Percentiles rank a stretch among this genome's conserved stretches.
Conservation (phyloP, 37 sponge, comb jelly and placozoan genomes). For the Corticium candelabrum region DNA sequence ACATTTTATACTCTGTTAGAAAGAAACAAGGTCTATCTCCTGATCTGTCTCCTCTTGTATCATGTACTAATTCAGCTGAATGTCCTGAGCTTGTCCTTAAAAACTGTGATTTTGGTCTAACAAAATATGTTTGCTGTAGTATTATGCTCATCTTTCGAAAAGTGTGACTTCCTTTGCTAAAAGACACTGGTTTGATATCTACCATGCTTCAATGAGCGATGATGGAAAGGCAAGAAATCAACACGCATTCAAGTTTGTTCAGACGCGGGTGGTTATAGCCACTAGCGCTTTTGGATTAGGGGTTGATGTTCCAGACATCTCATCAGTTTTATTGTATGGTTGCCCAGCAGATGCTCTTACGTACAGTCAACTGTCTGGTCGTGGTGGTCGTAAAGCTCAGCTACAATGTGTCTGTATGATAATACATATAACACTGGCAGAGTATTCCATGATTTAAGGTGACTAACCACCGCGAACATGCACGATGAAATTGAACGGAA, state of each 20-base stretch:
- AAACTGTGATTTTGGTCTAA: not conserved
- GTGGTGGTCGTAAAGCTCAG: not conserved
- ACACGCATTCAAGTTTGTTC: not conserved
- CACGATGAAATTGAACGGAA: no score
- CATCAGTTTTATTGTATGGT: not conserved
- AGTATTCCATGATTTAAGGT: no score
- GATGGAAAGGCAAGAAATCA: not conserved
- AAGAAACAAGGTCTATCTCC: not conserved
- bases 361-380: conserved; percentile 2
- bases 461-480: no score
- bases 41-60: not conserved
- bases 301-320: not conserved
- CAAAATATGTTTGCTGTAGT: not conserved
- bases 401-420: not conserved
- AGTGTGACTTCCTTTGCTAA: no score
- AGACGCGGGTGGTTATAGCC: not conserved
- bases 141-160: not conserved
- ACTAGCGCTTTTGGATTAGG: not conserved
- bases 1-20: no score
- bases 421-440: no score
- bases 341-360: not conserved
- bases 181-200: not conserved
- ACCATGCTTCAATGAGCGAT: not conserved
- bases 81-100: not conserved
- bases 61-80: not conserved